These are phyloP conservation scores for Pseudomyrmex gracilis DNA, from an alignment of 1,140 invertebrate genomes.

Conservation along the genomic window DNA sequence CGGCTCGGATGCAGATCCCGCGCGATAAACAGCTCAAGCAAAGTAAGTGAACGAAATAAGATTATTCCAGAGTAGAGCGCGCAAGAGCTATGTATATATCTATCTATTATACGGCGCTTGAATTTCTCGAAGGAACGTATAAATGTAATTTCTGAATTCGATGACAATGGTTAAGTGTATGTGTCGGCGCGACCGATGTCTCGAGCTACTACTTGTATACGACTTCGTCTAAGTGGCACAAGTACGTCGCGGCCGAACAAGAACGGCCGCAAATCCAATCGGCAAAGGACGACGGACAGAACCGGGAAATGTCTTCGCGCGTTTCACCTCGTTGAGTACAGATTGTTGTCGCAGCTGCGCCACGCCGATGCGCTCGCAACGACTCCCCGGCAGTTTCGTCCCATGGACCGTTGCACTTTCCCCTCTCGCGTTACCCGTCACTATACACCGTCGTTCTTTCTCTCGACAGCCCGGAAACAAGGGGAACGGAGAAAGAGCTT, in stretches of 20 bases:
- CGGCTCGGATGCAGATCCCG: neutral
- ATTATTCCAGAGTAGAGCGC: conserved; percentile 25
- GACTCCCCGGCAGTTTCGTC: conserved; percentile 61
- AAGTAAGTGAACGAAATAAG: conserved; percentile 36
- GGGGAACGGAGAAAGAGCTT: conserved; percentile 58
- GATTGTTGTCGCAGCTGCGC: conserved; percentile 58
- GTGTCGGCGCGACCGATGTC: neutral
- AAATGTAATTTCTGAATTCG: conserved; percentile 12
- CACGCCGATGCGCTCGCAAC: conserved; percentile 51
- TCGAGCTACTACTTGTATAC: neutral
- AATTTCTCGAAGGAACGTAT: neutral
- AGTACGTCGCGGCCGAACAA: neutral
- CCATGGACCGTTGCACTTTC: conserved; percentile 38
- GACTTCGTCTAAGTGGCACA: neutral
- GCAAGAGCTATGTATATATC: neutral
- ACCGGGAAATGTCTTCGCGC: conserved; percentile 55
- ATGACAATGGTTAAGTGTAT: conserved; percentile 16
- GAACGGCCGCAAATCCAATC: conserved; percentile 31
- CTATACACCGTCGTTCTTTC: conserved; percentile 49
- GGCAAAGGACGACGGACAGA: neutral
- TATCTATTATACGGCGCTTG: neutral
- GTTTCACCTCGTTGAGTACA: conserved; percentile 47
- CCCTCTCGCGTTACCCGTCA: neutral
- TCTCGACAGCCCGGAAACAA: conserved; percentile 18
- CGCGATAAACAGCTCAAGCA: conserved; percentile 4